Conservation (phyloP, 2,888 invertebrate genomes). For the Sabellastarte sp. region DNA sequence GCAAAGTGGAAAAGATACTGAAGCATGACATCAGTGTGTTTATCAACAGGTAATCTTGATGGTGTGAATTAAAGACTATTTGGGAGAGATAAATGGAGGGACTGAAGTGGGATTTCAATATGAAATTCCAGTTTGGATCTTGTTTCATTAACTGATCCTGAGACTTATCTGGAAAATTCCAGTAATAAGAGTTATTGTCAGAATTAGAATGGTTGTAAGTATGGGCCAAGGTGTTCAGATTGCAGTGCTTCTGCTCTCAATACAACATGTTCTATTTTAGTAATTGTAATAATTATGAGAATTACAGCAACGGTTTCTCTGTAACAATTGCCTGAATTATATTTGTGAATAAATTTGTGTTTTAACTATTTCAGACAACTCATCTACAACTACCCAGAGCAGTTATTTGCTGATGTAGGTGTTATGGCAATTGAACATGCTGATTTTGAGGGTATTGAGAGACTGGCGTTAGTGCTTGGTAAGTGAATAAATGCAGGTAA, state of each 20-base stretch:
- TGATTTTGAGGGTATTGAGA: slow-evolving; percentile 98
- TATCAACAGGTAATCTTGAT: slow-evolving; percentile 74
- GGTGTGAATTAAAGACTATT: background rate
- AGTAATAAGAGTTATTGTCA: no score
- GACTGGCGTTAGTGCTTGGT: slow-evolving; percentile 93
- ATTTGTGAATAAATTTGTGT: no score
- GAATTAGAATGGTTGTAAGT: no score
- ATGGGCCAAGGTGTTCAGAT: no score
- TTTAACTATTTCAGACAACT: slow-evolving; percentile 95
- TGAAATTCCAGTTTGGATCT: no score
- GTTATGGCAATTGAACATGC: slow-evolving; percentile 99
- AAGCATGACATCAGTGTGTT: slow-evolving; percentile 95
- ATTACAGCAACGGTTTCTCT: no score
- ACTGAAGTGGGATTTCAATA: background rate
- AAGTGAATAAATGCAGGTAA: slow-evolving; percentile 2
- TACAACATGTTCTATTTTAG: no score
- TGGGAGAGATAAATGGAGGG: background rate
- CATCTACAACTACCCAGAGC: slow-evolving; percentile 99
- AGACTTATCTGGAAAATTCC: no score
- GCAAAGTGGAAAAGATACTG: slow-evolving; percentile 94
- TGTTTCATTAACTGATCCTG: no score
- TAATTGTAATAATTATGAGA: no score
- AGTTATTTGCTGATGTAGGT: slow-evolving; percentile 95
- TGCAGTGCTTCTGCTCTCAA: no score
- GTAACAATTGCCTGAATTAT: no score